Conservation (phyloP, 2,797 vertebrate species). For the Tadarida brasiliensis region DNA sequence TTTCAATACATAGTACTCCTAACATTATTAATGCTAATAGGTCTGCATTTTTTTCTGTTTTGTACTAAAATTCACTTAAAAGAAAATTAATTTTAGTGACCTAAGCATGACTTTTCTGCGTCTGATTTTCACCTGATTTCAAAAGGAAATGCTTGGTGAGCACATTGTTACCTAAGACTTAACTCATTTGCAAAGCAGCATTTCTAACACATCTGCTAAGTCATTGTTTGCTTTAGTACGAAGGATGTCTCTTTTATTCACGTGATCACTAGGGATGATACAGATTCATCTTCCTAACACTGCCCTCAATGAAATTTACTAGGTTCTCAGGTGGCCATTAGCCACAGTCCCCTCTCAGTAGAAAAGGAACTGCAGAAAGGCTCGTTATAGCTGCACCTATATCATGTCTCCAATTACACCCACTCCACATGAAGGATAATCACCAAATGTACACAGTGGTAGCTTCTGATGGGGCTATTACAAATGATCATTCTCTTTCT, state of each 20-base stretch:
- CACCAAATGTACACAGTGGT: not conserved
- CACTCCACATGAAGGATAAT: not conserved
- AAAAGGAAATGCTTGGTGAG: not conserved
- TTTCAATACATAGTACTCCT: not conserved
- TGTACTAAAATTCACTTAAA: not conserved
- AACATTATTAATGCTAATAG: not conserved
- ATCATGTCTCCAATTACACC: not conserved
- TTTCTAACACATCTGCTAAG: not conserved
- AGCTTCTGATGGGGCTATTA: not conserved
- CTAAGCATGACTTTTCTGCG: not conserved
- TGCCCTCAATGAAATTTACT: not conserved
- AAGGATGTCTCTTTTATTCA: not conserved
- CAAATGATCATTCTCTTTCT: not conserved
- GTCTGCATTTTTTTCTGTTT: not conserved
- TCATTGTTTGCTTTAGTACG: not conserved
- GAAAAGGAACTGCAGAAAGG: not conserved
- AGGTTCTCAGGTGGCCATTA: not conserved
- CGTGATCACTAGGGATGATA: not conserved
- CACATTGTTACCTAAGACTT: not conserved
- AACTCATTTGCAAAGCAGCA: not conserved
- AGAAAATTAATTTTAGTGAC: conserved; percentile 17
- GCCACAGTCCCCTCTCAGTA: too few relatives aligned
- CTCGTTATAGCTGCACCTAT: fast-evolving
- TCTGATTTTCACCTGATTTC: conserved; percentile 33
- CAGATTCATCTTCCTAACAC: not conserved